Percentiles rank a stretch among this genome's conserved stretches.
Conservation (phyloP, 2,797 vertebrate species). For the Cirrhinus mrigala region DNA sequence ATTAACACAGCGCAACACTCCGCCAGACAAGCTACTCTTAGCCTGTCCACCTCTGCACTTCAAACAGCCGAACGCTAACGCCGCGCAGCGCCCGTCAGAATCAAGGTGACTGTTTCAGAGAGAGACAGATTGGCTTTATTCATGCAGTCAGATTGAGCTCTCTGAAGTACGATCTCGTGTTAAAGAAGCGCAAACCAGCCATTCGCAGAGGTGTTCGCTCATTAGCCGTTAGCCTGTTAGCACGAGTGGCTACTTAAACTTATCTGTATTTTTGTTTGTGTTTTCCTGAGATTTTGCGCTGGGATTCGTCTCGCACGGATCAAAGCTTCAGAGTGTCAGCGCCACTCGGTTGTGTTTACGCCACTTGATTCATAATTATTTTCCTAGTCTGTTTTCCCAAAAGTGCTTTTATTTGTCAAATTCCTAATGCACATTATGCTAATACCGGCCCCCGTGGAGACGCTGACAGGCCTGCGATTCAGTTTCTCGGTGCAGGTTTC, state of each 20-base stretch:
- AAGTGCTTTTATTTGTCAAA: conserved; percentile 31
- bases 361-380: conserved; percentile 10
- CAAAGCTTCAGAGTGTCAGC: conserved; percentile 2
- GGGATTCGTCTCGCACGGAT: conserved; percentile 6
- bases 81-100: conserved; percentile 42
- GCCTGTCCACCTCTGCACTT: conserved; percentile 48
- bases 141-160: conserved; percentile 26
- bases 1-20: conserved; percentile 70
- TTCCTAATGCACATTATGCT: conserved; percentile 37
- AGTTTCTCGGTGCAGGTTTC: conserved; percentile 29
- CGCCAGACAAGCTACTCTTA: conserved; percentile 63
- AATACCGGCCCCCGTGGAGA: conserved; percentile 31
- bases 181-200: conserved; percentile 25
- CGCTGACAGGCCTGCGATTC: conserved; percentile 24
- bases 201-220: conserved; percentile 9
- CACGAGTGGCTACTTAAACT: neutral
- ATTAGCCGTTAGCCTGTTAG: conserved; percentile 27
- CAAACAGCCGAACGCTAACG: conserved; percentile 51
- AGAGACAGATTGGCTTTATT: neutral
- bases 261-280: neutral
- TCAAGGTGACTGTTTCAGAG: conserved; percentile 57
- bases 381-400: conserved; percentile 33
- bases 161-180: neutral
- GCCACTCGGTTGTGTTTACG: conserved; percentile 1
- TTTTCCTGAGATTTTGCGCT: neutral